These are phyloP conservation scores for Lanius ludovicianus DNA, from an alignment of 2,113 vertebrate species.

Conservation along the genomic window DNA sequence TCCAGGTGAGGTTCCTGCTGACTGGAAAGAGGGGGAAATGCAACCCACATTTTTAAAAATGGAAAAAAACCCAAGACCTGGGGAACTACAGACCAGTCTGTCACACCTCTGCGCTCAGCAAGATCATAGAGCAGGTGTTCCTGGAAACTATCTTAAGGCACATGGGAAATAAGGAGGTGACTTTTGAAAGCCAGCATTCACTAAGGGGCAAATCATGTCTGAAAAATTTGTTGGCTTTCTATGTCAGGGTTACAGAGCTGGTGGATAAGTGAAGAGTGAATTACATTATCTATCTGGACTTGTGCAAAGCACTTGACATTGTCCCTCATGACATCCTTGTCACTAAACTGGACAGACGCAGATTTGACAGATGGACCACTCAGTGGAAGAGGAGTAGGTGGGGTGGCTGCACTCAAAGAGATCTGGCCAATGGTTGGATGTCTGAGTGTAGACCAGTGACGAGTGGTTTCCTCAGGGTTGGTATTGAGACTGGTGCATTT, in stretches of 20 bases:
- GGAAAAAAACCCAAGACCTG: fast-evolving
- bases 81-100: background rate
- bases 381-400: background rate
- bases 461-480: background rate
- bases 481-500: fast-evolving
- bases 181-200: background rate
- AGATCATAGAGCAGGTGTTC: background rate
- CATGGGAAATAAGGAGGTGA: background rate
- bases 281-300: background rate
- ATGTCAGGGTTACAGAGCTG: background rate
- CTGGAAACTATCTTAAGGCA: background rate
- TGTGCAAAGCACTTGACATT: background rate
- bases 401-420: background rate
- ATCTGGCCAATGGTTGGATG: background rate
- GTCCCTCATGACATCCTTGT: background rate
- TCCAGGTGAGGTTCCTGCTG: background rate
- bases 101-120: background rate
- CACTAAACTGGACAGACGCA: fast-evolving
- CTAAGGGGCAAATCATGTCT: background rate
- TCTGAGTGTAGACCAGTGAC: no score
- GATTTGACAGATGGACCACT: background rate
- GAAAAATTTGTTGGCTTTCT: background rate
- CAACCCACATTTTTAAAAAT: background rate
- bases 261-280: background rate
- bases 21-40: background rate